Conservation (phyloP, 2,888 invertebrate species). For the Spisula solida region DNA sequence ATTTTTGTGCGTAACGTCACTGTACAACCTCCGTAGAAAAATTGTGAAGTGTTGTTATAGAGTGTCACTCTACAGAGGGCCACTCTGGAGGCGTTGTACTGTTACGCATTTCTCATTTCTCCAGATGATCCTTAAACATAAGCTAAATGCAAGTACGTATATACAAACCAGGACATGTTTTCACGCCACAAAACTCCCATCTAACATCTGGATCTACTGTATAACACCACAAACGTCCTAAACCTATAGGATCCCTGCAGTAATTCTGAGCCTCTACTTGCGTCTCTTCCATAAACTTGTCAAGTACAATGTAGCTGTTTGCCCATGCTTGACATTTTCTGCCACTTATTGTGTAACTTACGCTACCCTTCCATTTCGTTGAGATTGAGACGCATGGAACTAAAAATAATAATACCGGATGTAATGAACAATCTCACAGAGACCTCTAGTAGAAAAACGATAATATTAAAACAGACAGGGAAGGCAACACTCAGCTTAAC, state of each 20-base stretch:
- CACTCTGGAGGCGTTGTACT: no score
- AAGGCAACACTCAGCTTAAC: no score
- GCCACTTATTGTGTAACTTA: conserved; percentile 49
- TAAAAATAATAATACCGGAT: neutral
- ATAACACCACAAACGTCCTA: conserved; percentile 65
- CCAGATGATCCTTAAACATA: no score
- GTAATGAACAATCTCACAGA: no score
- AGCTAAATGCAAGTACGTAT: no score
- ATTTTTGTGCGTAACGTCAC: no score
- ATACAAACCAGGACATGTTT: neutral
- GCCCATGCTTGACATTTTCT: conserved; percentile 51
- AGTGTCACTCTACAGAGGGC: no score
- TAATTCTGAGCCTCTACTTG: conserved; percentile 53
- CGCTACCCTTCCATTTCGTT: conserved; percentile 39
- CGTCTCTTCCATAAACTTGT: conserved; percentile 53
- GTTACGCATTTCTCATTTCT: no score
- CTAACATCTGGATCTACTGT: conserved; percentile 42
- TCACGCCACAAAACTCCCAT: conserved; percentile 58
- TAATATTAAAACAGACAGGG: no score
- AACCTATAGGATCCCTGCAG: conserved; percentile 65
- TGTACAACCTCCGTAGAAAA: no score
- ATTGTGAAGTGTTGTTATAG: no score
- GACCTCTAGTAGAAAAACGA: no score
- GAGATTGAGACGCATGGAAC: conserved; percentile 50
- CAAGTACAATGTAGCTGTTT: conserved; percentile 42